phyloP scores from a whole-genome alignment of 92 coral and sea anemone species.

The Actinostola sp. region DNA sequence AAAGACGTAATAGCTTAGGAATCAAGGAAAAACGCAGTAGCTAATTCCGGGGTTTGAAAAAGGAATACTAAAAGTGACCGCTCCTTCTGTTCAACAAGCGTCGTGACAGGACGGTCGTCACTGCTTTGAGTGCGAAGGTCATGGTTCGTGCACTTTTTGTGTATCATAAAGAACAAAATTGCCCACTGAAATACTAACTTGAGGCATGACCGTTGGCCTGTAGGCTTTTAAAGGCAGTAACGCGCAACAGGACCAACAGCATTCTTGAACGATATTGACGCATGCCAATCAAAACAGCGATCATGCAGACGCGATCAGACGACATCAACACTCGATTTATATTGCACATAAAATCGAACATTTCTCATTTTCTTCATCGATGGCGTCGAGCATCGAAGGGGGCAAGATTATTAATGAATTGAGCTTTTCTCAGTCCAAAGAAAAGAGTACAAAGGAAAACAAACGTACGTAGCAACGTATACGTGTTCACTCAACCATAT shows the following conservation, averaged over 20 bases:
- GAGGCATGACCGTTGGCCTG: background rate
- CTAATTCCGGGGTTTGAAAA: background rate
- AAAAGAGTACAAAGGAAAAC: too few species aligned
- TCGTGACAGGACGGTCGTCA: background rate
- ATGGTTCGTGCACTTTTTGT: background rate
- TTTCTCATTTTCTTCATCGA: too few species aligned
- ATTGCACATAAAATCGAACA: too few species aligned
- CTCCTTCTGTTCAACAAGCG: too few species aligned
- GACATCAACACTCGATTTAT: background rate
- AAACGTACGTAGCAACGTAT: too few species aligned
- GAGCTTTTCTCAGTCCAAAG: too few species aligned
- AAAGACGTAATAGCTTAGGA: background rate
- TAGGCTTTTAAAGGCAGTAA: background rate
- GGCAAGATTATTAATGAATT: too few species aligned
- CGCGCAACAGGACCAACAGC: background rate
- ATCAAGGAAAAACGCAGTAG: background rate
- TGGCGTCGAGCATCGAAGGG: too few species aligned
- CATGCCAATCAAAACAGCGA: slow-evolving; percentile 2
- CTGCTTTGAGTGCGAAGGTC: background rate
- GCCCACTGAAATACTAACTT: too few species aligned
- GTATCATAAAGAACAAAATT: background rate
- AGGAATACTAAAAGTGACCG: too few species aligned
- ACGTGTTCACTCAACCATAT: too few species aligned
- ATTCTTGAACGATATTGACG: slow-evolving; percentile 1
- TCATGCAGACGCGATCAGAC: background rate